A percentile compares a stretch with the other conserved stretches of the same genome.
Conservation (phyloP, 2,113 vertebrate species). For the Boleophthalmus pectinirostris region DNA sequence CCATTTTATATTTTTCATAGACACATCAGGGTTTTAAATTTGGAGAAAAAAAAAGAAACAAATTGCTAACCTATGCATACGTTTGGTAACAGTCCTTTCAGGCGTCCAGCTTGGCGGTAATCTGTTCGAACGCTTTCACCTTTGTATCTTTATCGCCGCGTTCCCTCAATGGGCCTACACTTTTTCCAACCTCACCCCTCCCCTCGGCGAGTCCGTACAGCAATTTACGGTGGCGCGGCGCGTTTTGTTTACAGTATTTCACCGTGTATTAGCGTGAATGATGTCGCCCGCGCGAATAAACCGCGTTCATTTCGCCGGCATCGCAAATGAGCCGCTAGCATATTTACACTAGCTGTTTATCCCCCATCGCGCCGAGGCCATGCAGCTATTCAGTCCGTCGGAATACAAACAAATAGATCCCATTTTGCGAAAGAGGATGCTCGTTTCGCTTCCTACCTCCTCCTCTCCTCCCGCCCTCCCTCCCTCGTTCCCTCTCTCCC, state of each 20-base stretch:
- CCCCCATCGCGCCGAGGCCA: slow-evolving; percentile 49
- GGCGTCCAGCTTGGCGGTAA: no score
- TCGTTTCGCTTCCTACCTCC: slow-evolving; percentile 9
- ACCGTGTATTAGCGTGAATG: slow-evolving; percentile 27
- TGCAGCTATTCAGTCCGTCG: slow-evolving; percentile 61
- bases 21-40: no score
- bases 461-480: background rate
- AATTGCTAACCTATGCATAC: background rate
- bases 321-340: slow-evolving; percentile 32
- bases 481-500: slow-evolving; percentile 17
- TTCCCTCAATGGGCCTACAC: background rate
- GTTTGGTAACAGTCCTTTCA: background rate
- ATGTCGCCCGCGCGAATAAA: slow-evolving; percentile 36
- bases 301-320: slow-evolving; percentile 51
- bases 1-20: no score
- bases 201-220: background rate
- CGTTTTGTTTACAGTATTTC: slow-evolving; percentile 10
- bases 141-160: background rate
- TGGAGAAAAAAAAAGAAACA: no score
- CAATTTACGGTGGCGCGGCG: background rate
- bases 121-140: background rate
- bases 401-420: slow-evolving; percentile 79
- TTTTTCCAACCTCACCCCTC: background rate
- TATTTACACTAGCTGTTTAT: slow-evolving; percentile 40
- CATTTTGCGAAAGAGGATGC: slow-evolving; percentile 61